Conservation (phyloP, 23 tunicate species). For the Diplosoma virens region DNA sequence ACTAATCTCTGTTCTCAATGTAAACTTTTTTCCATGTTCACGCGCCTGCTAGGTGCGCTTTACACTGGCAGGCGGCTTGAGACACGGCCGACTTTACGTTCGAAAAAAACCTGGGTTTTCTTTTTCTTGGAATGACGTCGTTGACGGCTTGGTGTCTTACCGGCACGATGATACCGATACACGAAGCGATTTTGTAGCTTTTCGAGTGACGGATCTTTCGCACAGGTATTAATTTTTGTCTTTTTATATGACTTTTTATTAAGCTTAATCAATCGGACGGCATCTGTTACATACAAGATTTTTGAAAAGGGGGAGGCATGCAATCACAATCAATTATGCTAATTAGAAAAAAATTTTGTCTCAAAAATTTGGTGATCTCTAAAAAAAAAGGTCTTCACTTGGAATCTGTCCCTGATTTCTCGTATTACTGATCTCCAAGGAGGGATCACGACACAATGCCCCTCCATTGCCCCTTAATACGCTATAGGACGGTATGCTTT, state of each 20-base stretch:
- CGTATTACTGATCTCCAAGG: too few species aligned
- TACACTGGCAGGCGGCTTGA: constrained; percentile 78
- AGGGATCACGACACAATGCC: too few species aligned
- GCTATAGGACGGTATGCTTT: neutral
- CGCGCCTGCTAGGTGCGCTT: constrained; percentile 67
- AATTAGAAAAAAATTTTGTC: too few species aligned
- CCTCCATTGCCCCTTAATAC: neutral
- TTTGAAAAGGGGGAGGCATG: too few species aligned
- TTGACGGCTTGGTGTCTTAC: constrained; percentile 45
- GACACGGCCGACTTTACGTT: constrained; percentile 71
- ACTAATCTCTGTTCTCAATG: too few species aligned
- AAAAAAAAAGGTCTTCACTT: too few species aligned
- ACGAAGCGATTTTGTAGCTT: constrained; percentile 54
- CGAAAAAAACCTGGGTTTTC: constrained; percentile 61
- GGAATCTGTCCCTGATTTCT: too few species aligned
- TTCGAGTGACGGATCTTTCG: constrained; percentile 55
- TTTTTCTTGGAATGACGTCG: constrained; percentile 66
- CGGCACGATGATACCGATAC: constrained; percentile 90
- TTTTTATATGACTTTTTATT: neutral
- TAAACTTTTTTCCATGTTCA: too few species aligned
- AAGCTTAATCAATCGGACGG: too few species aligned
- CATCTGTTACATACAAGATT: too few species aligned
- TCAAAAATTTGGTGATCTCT: too few species aligned
- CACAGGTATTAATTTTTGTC: constrained; percentile 82
- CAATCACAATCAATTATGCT: too few species aligned